Base-by-base conservation (phyloP, 2,113 vertebrate genomes). In the Ciconia boyciana region DNA sequence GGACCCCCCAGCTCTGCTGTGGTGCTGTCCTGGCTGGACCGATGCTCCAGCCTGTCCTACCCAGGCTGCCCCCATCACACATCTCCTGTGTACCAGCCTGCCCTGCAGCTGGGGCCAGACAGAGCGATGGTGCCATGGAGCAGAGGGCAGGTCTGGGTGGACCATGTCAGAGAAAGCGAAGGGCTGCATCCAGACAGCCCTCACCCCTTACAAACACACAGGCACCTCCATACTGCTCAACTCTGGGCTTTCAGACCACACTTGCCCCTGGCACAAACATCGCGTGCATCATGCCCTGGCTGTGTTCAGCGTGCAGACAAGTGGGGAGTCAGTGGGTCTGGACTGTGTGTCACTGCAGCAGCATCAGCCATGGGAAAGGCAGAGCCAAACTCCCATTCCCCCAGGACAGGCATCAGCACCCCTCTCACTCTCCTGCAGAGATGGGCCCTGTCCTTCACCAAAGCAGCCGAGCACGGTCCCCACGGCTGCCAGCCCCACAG, bases 331-430 rank as follows among this genome's bases (percentile, higher is more conserved):
- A 7, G 29, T 1, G 29, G 34, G 4, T 32, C 32, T 4, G 70
- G 20, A 4, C 34, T 8, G 36, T 0, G 2, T 3, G 8, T n/a
- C 26, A 5, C n/a, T 13, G 79, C 1, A 2, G 49, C 89, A 31
- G 36, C 26, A 11, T 9, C 62, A 21, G 26, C 43, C 4, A 0
- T 26, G n/a, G 69, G 69, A 60, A 61, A 32, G 12, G 31, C 54
- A 24, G 44, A 87, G 48, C 68, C 24, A 14, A 43, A 44, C 7
- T 22, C 43, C 31, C 9, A 4, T 1, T 1, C 7, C 31, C 34
- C 13, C 62, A 25, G 4, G 9, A 25, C 16, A 21, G 62, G 62
- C 31, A 34, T 58, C 32, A 71, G 58, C 57, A 36, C 36, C 39
- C 1, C 0, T 5, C 54, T 13, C 13, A 3, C 29, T 43, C 62